A percentile compares a stretch with the other conserved stretches of the same genome.
phyloP scores from a whole-genome alignment of 1,140 invertebrate genomes.

The Hormaphis cornu region DNA sequence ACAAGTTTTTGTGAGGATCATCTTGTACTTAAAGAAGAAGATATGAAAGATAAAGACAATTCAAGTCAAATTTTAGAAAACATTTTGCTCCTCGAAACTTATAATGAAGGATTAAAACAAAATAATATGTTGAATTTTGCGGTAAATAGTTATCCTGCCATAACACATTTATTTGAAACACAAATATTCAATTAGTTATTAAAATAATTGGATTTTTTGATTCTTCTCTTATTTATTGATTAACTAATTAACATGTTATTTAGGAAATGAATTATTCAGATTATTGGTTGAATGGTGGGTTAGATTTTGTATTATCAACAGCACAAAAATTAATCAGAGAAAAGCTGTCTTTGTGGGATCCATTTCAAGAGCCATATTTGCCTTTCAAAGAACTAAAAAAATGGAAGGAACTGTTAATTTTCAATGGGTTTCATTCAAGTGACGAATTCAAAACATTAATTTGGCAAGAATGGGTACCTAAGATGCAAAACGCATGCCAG shows the following conservation, averaged over 20 bases:
- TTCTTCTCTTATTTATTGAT: not conserved
- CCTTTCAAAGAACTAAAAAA: constrained; percentile 58
- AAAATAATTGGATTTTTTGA: not conserved
- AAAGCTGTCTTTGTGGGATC: constrained; percentile 62
- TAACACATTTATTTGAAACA: constrained; percentile 37
- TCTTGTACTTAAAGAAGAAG: constrained; percentile 66
- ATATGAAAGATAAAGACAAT: constrained; percentile 66
- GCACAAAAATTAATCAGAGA: constrained; percentile 58
- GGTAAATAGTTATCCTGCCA: constrained; percentile 61
- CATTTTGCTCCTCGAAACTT: constrained; percentile 58
- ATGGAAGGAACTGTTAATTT: constrained; percentile 60
- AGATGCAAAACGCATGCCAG: constrained; percentile 58
- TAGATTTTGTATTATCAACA: constrained; percentile 54
- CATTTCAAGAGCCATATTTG: constrained; percentile 53
- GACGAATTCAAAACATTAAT: constrained; percentile 47
- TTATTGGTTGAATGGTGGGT: constrained; percentile 55
- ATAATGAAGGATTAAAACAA: constrained; percentile 48
- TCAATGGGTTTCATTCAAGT: constrained; percentile 35
- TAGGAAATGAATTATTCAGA: constrained; percentile 51
- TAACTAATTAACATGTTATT: not conserved
- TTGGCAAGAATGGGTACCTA: constrained; percentile 85
- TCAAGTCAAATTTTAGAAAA: constrained; percentile 63
- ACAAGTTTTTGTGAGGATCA: constrained; percentile 65
- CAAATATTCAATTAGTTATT: constrained; percentile 24
- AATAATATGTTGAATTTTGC: too few relatives aligned